Conservation (phyloP, 2,888 invertebrate species). For the Drosophila koepferae region DNA sequence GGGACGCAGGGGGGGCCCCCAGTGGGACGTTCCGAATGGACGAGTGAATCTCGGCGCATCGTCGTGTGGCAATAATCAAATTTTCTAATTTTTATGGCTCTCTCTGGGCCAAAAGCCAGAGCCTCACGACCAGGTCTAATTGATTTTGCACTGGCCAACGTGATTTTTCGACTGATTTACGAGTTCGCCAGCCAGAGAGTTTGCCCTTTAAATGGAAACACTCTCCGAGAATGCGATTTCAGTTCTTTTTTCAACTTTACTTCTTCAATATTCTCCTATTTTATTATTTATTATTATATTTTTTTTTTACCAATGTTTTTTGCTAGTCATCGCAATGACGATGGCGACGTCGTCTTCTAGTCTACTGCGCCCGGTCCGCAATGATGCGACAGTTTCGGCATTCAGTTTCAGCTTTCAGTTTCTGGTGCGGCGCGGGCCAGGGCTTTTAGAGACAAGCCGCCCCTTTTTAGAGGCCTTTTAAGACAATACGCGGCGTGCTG, state of each 20-base stretch:
- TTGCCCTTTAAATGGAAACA: slow-evolving; percentile 19
- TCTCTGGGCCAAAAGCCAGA: slow-evolving; percentile 63
- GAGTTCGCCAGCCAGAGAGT: slow-evolving; percentile 9
- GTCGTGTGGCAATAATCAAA: slow-evolving; percentile 81
- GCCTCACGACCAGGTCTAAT: slow-evolving; percentile 67
- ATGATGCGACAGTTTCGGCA: slow-evolving; percentile 71
- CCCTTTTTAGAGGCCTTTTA: slow-evolving; percentile 66
- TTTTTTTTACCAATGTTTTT: slow-evolving; percentile 15
- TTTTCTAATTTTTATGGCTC: slow-evolving; percentile 83
- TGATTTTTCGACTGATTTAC: slow-evolving; percentile 59
- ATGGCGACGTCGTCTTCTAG: slow-evolving; percentile 71
- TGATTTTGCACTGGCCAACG: slow-evolving; percentile 64
- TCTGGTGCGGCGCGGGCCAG: slow-evolving; percentile 41
- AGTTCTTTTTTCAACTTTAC: background rate
- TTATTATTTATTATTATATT: too few species aligned
- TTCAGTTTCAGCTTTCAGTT: slow-evolving; percentile 43
- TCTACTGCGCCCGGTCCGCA: slow-evolving; percentile 66
- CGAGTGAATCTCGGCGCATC: slow-evolving; percentile 64
- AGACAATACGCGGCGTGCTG: slow-evolving; percentile 71
- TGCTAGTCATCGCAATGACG: slow-evolving; percentile 46
- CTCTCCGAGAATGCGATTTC: slow-evolving; percentile 19
- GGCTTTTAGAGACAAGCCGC: slow-evolving; percentile 64
- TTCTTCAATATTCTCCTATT: background rate
- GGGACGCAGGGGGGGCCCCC: background rate
- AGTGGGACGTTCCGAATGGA: slow-evolving; percentile 39